These are phyloP conservation scores for Manduca sexta DNA, from an alignment of 1,140 invertebrate genomes.

Conservation along the genomic window DNA sequence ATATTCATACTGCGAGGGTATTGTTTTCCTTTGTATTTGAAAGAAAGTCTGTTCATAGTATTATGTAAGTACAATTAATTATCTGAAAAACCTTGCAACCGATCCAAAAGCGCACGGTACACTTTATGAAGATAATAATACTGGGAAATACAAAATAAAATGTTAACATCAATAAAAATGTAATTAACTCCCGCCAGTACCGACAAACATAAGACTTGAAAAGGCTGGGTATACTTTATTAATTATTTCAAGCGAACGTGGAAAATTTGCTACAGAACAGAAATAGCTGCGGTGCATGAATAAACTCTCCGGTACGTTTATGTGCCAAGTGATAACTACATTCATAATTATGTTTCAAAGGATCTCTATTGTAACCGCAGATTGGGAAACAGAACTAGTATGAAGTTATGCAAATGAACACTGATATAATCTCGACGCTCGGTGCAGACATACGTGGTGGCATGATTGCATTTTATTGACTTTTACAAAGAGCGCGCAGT, in stretches of 20 bases:
- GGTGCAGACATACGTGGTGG: too few species aligned
- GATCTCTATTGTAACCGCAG: neutral
- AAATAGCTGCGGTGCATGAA: conserved; percentile 5
- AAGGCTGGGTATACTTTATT: conserved; percentile 11
- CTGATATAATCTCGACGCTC: too few species aligned
- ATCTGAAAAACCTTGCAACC: too few species aligned
- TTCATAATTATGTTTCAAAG: conserved; percentile 6
- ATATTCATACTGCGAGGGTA: too few species aligned
- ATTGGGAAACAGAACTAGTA: too few species aligned
- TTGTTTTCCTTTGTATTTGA: too few species aligned
- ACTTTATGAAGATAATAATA: neutral
- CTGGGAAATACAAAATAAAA: neutral
- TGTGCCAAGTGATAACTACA: conserved; percentile 8
- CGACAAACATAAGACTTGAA: conserved; percentile 12
- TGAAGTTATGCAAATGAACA: neutral
- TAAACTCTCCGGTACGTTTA: conserved; percentile 6
- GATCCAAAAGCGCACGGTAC: too few species aligned
- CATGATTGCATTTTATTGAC: too few species aligned
- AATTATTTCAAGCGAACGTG: conserved; percentile 14
- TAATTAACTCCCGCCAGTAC: conserved; percentile 9
- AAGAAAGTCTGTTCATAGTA: too few species aligned
- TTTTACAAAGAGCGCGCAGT: too few species aligned
- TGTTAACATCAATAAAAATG: conserved; percentile 8
- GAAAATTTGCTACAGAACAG: conserved; percentile 8
- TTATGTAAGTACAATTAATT: too few species aligned